Conservation (phyloP, 1,140 invertebrate genomes). For the Drosophila pseudoobscura region DNA sequence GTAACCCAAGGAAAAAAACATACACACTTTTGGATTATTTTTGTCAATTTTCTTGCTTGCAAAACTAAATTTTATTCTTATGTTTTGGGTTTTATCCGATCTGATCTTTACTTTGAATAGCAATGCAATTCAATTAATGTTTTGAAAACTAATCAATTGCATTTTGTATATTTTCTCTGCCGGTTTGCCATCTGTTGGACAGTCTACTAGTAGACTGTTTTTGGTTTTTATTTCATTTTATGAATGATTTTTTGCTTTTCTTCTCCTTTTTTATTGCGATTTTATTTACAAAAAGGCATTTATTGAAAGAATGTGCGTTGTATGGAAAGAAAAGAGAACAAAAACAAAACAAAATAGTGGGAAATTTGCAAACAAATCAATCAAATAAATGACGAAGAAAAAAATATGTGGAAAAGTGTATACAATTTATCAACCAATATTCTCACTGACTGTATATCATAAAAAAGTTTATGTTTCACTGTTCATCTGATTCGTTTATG, state of each 20-base stretch:
- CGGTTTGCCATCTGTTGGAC: conserved; percentile 16
- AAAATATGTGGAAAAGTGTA: conserved; percentile 17
- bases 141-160: conserved; percentile 76
- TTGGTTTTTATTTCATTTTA: conserved; percentile 72
- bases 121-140: conserved; percentile 71
- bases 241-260: conserved; percentile 64
- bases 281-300: conserved; percentile 76
- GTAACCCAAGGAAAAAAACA: conserved; percentile 34
- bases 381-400: conserved; percentile 26
- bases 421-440: conserved; percentile 47
- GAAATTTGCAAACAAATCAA: conserved; percentile 48
- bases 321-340: conserved; percentile 23
- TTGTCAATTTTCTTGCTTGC: conserved; percentile 59
- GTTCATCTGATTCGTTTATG: background rate
- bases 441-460: conserved; percentile 27
- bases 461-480: conserved; percentile 36
- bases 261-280: conserved; percentile 49
- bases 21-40: conserved; percentile 23
- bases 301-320: conserved; percentile 50
- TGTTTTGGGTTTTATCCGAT: conserved; percentile 60
- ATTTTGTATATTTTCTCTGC: conserved; percentile 26
- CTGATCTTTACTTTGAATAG: conserved; percentile 56
- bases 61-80: conserved; percentile 73
- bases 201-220: conserved; percentile 43
- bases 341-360: conserved; percentile 21